Percentiles rank a stretch among this genome's conserved stretches.
phyloP scores from a whole-genome alignment of 2,888 invertebrate species.

The Drosophila flavopinicola region DNA sequence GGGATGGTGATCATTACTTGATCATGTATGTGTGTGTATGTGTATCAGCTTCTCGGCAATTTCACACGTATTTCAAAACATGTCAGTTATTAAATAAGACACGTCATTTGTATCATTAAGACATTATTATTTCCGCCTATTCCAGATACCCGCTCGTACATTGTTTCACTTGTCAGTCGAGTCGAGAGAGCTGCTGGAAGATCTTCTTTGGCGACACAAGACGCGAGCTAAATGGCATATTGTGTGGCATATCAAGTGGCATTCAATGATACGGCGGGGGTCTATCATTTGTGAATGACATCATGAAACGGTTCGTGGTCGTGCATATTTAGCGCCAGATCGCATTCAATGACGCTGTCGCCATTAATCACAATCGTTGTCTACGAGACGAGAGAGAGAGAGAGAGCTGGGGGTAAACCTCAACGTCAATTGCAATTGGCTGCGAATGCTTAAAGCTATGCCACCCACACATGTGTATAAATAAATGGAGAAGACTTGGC shows the following conservation, averaged over 20 bases:
- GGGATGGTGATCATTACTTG: slow-evolving; percentile 19
- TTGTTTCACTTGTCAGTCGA: slow-evolving; percentile 64
- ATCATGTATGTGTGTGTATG: not conserved
- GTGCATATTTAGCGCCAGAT: slow-evolving; percentile 67
- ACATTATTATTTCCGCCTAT: slow-evolving; percentile 76
- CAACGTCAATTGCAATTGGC: slow-evolving; percentile 57
- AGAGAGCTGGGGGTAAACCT: slow-evolving; percentile 25
- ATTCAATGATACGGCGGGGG: slow-evolving; percentile 47
- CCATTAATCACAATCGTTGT: slow-evolving; percentile 74
- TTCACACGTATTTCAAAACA: slow-evolving; percentile 59
- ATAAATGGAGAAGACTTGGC: slow-evolving; percentile 8
- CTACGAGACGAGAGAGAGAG: slow-evolving; percentile 7
- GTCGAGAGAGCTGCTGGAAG: slow-evolving; percentile 21
- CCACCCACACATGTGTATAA: slow-evolving; percentile 48
- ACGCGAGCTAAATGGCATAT: slow-evolving; percentile 25
- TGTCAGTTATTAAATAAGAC: slow-evolving; percentile 58
- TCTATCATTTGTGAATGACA: slow-evolving; percentile 56
- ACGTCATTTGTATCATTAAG: slow-evolving; percentile 76
- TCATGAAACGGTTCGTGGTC: slow-evolving; percentile 57
- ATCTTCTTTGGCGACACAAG: slow-evolving; percentile 32
- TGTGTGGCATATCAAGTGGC: slow-evolving; percentile 54
- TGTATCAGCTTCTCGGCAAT: slow-evolving; percentile 26
- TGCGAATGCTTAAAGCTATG: slow-evolving; percentile 24
- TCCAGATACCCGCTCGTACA: slow-evolving; percentile 41
- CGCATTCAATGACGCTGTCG: slow-evolving; percentile 72